Evolutionary conservation across 2,113 vertebrate genomes (phyloP).

Genomic region (Vidua macroura): DNA sequence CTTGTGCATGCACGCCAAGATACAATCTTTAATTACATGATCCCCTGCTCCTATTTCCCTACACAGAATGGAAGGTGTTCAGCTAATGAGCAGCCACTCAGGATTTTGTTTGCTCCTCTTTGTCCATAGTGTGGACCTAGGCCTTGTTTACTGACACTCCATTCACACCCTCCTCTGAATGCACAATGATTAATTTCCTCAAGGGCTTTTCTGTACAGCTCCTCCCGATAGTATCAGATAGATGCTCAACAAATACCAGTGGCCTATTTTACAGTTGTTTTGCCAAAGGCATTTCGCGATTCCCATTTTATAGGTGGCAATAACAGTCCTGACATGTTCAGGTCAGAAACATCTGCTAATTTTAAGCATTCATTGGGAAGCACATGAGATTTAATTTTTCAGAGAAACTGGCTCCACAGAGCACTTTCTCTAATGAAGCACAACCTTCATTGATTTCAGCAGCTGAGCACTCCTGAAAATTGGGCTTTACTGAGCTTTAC

Average conservation of each 20-base stretch:
- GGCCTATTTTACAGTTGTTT: neutral
- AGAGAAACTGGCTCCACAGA: neutral
- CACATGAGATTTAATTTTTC: neutral
- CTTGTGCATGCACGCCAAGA: neutral
- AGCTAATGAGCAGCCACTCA: slow-evolving; percentile 37
- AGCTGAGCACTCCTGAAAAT: neutral
- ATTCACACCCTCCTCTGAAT: slow-evolving; percentile 1
- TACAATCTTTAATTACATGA: slow-evolving; percentile 63
- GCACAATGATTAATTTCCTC: slow-evolving; percentile 44
- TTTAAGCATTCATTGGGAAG: neutral
- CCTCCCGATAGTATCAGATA: neutral
- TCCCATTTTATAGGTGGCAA: neutral
- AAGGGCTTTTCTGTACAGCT: neutral
- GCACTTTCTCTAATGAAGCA: neutral
- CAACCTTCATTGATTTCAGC: neutral
- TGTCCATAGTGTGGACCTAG: neutral
- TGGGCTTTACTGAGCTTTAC: neutral
- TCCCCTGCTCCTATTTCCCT: neutral
- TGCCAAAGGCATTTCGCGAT: neutral
- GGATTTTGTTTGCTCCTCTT: slow-evolving; percentile 17
- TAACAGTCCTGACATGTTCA: neutral
- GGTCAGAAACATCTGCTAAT: neutral
- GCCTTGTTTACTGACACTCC: slow-evolving; percentile 8
- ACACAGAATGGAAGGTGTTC: neutral
- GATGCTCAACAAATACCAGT: neutral